These are phyloP conservation scores for Sipunculus nudus DNA, from an alignment of 2,888 invertebrate species.

Conservation along the genomic window DNA sequence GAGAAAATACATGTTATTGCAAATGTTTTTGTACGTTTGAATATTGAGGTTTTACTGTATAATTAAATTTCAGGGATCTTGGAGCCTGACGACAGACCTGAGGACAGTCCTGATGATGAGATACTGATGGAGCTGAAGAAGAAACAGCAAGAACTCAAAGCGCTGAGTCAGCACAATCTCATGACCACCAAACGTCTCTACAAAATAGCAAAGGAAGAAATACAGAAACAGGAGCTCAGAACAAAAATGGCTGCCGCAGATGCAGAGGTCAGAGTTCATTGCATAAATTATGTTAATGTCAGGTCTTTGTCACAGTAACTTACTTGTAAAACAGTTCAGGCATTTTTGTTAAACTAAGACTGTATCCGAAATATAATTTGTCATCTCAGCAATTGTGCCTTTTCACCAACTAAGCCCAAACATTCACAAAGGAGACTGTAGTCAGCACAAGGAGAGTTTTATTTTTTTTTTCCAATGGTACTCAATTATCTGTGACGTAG, in stretches of 20 bases:
- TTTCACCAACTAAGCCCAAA: no score
- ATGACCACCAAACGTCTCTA: constrained; percentile 76
- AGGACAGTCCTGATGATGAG: constrained; percentile 75
- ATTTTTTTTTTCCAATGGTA: no score
- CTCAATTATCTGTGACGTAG: no score
- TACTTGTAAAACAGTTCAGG: not conserved
- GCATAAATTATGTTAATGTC: not conserved
- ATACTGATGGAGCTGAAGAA: constrained; percentile 86
- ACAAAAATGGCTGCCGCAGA: constrained; percentile 80
- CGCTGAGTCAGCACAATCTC: constrained; percentile 74
- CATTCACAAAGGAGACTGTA: no score
- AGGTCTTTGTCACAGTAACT: not conserved
- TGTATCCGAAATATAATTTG: no score
- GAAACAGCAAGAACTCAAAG: constrained; percentile 79
- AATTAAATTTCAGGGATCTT: constrained; percentile 58
- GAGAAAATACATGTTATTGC: no score
- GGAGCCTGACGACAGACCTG: constrained; percentile 60
- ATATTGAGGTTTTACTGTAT: no score
- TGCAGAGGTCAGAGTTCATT: constrained; percentile 55
- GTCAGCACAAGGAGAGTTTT: no score
- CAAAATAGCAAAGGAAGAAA: constrained; percentile 79
- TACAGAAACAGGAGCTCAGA: constrained; percentile 80
- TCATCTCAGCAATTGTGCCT: no score
- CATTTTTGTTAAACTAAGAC: no score
- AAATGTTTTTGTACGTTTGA: no score